Base-by-base conservation (phyloP, 2,797 vertebrate species). In the Sciurus vulgaris region DNA sequence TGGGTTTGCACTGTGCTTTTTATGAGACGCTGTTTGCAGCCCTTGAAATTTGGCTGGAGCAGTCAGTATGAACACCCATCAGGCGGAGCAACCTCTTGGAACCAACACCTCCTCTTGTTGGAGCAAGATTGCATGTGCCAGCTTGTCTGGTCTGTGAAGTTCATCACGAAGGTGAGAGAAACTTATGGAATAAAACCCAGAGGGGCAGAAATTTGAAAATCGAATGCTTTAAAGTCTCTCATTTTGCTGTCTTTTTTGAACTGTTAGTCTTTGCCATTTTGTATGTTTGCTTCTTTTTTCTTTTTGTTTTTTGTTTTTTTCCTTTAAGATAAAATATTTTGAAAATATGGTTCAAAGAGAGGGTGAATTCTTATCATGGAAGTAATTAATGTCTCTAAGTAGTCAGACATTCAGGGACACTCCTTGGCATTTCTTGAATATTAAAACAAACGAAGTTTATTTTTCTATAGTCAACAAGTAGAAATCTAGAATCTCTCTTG, bases 251-350 rank as follows among this genome's bases (percentile, higher is more conserved):
- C 33, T 56, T 67, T 89, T 90, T 51, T 72, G 81, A 92, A 54
- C 61, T 7, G 61, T 49, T 74, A 82, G 61, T 14, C 65, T 89
- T 14, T 61, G 30, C 78, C 47, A 22, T 77, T 28, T 24, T 91
- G 35, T 28, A 7, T 49, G 8, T 82, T 38, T 81, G 4, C 79
- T 83, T 89, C 30, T 93, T 28, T 24, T 89, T 33, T 28, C 7
- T 44, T 6, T 78, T 44, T 82, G 6, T 84, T 95, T 82, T 38
- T 78, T 4, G 81, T 84, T 86, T 78, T 4, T 84, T 84, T 86
- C 30, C 94, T 88, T 88, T 79, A 89, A 86, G 35, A 63, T 70
- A 88, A 70, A 91, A 63, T 69, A 59, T 91, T 92, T 96, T 93
- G 67, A 87, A 82, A 86, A 26, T n/a, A 10, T 69, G 70, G 54